Evolutionary conservation across 37 sponge, comb jelly and placozoan species (phyloP), one percentile per base, ranked within the genome.

Genomic region (Theonella swinhoei): DNA sequence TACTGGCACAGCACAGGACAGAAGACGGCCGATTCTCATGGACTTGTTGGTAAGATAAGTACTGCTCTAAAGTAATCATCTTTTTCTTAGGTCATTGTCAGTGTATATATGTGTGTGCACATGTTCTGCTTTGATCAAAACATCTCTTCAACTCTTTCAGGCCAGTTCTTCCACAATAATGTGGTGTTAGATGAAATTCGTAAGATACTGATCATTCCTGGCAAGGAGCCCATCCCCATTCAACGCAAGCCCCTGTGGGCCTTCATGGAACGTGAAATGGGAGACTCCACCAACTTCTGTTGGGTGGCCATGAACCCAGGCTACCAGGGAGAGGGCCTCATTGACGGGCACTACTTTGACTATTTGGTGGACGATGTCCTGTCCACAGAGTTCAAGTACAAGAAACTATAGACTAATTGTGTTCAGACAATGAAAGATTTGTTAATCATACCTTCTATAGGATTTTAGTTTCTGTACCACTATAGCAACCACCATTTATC

Each of bases 151-250:
- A n/a, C n/a, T n/a, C 26, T 28, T 63, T 3, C 3, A 63, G 79
- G 79, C 42, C 79, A 78, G 79, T 78, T 78, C 79, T 64, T 78
- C 79, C 54, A 63, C 66, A 63, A 64, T 5, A 67, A 67, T 22
- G 63, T 62, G 7, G 59, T 26, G 25, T n/a, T 78, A n/a, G 79
- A 78, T 37, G 9, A 1, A 38, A 11, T 5, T 1, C 29, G 31
- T n/a, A 64, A 64, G 26, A 17, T 65, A n/a, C 79, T 78, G 1
- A 63, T 63, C 64, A n/a, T 63, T n/a, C 64, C 64, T 3, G 64
- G 64, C 64, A 63, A 63, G 64, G 64, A 63, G 64, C 64, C 64
- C 3, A 28, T 63, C 26, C 64, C 64, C 26, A 28, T 63, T 65
- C 38, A 26, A n/a, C 59, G 32, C 66, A 65, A 24, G n/a, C 67